Evolutionary conservation across 2,113 vertebrate genomes (phyloP), one percentile per base, ranked within the genome.

Genomic region (Colius striatus): DNA sequence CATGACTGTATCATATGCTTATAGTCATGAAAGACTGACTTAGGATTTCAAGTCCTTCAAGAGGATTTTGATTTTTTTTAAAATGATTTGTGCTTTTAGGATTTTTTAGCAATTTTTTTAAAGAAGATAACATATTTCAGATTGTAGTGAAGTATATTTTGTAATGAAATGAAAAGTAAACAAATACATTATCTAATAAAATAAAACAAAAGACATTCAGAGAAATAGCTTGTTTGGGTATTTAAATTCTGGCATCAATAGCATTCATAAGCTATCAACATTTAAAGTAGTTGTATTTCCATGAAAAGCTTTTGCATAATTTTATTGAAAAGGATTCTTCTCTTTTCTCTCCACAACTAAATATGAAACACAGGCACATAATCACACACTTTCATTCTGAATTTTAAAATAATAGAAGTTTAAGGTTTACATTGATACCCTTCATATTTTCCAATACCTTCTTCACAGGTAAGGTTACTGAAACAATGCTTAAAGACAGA

Each of bases 1-100:
- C 97, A 96, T 91, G 79, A 96, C 83, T 89, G 65, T 96, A 97
- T 94, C 87, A 97, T 97, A 77, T 96, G 87, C 95, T 96, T 97
- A 95, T 88, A 76, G 81, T 83, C 81, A 97, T 77, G 94, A 91
- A 96, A 25, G 16, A 88, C 53, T 89, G 77, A 88, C 72, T 94
- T 93, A 82, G 60, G 77, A 93, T 96, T 95, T 97, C 79, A 96
- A 94, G 75, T 90, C 77, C 79, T 97, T 97, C 77, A 89, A 71
- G 65, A 80, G 83, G 63, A 91, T 94, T 95, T 91, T 87, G 38
- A 87, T 71, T 88, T 80, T 87, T 96, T 91, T 96, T 95, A 70
- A 90, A 88, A 78, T 96, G 84, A 97, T 94, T 65, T 95, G 66
- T 66, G 68, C 84, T 94, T 81, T 89, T 75, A 88, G 55, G 30